These are phyloP conservation scores for Drosophila koepferae DNA, from an alignment of 2,888 invertebrate genomes.

Conservation along the genomic window DNA sequence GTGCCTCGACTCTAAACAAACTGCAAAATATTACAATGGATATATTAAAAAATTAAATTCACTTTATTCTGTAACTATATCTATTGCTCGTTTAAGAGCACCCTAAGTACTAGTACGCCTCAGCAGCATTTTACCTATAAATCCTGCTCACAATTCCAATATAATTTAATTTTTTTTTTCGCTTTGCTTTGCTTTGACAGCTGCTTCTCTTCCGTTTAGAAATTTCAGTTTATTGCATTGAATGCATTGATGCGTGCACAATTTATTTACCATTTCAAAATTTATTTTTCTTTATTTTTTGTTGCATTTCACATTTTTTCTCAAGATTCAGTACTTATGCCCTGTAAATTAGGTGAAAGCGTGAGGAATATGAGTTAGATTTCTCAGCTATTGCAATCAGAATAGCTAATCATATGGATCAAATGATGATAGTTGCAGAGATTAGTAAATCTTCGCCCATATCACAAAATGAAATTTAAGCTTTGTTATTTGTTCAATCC, in stretches of 20 bases:
- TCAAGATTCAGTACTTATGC: background rate
- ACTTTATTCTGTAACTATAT: slow-evolving; percentile 12
- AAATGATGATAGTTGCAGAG: background rate
- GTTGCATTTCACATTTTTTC: slow-evolving; percentile 15
- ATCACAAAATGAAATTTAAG: background rate
- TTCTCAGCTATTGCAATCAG: background rate
- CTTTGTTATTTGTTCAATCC: background rate
- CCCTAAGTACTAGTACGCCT: slow-evolving; percentile 21
- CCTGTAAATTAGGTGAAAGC: background rate
- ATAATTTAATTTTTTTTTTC: slow-evolving; percentile 17
- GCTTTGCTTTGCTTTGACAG: slow-evolving; percentile 24
- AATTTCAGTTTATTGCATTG: slow-evolving; percentile 74
- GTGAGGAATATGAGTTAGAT: no score
- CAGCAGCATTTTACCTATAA: slow-evolving; percentile 27
- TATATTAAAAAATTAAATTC: slow-evolving; percentile 13
- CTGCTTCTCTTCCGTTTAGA: slow-evolving; percentile 47
- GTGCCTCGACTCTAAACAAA: slow-evolving; percentile 25
- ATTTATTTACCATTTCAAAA: slow-evolving; percentile 64
- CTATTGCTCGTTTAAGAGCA: slow-evolving; percentile 18
- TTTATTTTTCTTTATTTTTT: background rate
- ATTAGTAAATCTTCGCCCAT: background rate
- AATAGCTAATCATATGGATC: background rate
- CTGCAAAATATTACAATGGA: slow-evolving; percentile 15
- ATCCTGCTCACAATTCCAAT: slow-evolving; percentile 12
- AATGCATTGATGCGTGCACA: slow-evolving; percentile 57